Conservation (phyloP, 53 echinoderm and acorn worm genomes). For the Holothuria leucospilota region DNA sequence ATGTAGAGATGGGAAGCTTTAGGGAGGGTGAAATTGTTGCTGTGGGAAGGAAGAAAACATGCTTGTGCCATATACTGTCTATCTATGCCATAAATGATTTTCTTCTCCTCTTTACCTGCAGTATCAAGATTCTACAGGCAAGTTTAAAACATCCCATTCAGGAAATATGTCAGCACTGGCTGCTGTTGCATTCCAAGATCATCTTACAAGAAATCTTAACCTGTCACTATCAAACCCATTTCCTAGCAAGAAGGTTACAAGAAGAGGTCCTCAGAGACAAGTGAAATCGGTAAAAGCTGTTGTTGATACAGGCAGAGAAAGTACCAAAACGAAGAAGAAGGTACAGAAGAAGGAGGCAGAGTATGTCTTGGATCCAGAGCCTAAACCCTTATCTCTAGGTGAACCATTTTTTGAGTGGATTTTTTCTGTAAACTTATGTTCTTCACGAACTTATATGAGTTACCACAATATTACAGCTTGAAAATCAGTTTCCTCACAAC, state of each 20-base stretch:
- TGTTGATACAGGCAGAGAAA: slow-evolving; percentile 72
- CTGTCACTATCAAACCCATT: slow-evolving; percentile 79
- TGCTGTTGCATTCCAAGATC: slow-evolving; percentile 97
- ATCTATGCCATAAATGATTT: too few relatives aligned
- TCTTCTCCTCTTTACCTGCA: too few relatives aligned
- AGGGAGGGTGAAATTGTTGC: too few relatives aligned
- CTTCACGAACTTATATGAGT: too few relatives aligned
- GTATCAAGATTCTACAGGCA: too few relatives aligned
- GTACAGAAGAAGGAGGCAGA: slow-evolving; percentile 56
- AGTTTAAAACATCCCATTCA: too few relatives aligned
- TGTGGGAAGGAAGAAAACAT: too few relatives aligned
- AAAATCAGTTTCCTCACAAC: too few relatives aligned
- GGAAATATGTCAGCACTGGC: slow-evolving; percentile 61
- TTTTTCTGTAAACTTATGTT: too few relatives aligned
- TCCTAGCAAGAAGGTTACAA: slow-evolving; percentile 24
- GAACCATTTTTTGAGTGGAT: neutral
- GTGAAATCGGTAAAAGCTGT: slow-evolving; percentile 73
- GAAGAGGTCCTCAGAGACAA: slow-evolving; percentile 57
- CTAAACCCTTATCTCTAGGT: slow-evolving; percentile 80
- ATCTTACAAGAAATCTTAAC: slow-evolving; percentile 69
- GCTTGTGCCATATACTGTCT: too few relatives aligned
- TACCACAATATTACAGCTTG: too few relatives aligned
- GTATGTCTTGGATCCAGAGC: slow-evolving; percentile 80
- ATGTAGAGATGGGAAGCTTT: too few relatives aligned
- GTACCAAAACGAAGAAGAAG: neutral